These are phyloP conservation scores for Amiota minor DNA, from an alignment of 2,888 invertebrate genomes.

Conservation along the genomic window DNA sequence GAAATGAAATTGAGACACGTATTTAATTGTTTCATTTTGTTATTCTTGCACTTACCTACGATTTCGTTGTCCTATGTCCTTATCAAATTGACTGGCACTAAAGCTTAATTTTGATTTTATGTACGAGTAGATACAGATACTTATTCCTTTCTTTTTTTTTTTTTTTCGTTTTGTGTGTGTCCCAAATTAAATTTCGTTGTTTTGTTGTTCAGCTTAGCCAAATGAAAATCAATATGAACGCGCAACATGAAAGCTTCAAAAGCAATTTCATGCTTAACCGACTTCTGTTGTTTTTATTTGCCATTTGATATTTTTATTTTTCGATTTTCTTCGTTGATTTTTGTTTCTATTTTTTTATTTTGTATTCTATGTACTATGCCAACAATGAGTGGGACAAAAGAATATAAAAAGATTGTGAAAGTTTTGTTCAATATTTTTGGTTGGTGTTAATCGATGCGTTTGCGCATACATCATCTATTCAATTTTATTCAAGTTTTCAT, in stretches of 20 bases:
- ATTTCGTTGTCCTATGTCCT: background rate
- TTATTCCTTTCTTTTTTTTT: conserved; percentile 12
- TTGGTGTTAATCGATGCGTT: conserved; percentile 58
- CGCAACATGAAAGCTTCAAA: conserved; percentile 40
- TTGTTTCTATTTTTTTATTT: conserved; percentile 33
- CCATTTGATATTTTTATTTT: conserved; percentile 41
- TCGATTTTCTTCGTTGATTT: conserved; percentile 12
- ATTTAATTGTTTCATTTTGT: conserved; percentile 25
- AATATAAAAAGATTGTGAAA: conserved; percentile 3
- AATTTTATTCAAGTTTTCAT: conserved; percentile 17
- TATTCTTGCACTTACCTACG: conserved; percentile 8
- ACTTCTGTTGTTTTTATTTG: conserved; percentile 63
- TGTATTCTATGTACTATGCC: conserved; percentile 10
- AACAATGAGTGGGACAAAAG: background rate
- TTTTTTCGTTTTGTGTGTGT: conserved; percentile 33
- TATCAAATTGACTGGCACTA: conserved; percentile 10
- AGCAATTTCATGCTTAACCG: conserved; percentile 65
- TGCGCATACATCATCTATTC: conserved; percentile 38
- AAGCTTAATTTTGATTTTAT: conserved; percentile 15
- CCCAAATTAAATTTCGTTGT: conserved; percentile 2
- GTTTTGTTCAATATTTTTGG: conserved; percentile 20
- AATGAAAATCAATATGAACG: conserved; percentile 33
- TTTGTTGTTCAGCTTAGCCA: conserved; percentile 23
- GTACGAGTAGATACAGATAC: conserved; percentile 25
- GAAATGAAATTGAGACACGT: conserved; percentile 17